Base-by-base conservation (phyloP, 1,140 invertebrate species). In the Oryzaephilus surinamensis region DNA sequence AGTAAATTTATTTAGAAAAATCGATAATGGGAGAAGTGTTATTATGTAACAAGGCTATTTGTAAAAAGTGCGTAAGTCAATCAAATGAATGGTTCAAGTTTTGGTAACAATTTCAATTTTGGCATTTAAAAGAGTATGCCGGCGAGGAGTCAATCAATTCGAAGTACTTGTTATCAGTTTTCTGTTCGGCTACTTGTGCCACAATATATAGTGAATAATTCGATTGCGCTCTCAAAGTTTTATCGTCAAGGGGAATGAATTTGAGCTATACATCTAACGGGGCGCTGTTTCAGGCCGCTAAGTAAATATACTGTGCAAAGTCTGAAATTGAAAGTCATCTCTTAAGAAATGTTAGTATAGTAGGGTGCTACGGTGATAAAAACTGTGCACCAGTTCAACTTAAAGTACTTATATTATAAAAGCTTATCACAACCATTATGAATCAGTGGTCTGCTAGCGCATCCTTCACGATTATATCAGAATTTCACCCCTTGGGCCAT, bases 311-410 rank as follows among this genome's bases (percentile, higher is more conserved):
- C 50, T 55, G 51, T 55, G 48, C 45, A 49, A 51, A 55, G 48
- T 51, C 51, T 49, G 44, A 55, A 55, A 55, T 53, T 53, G 51
- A 55, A 55, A 55, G 51, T 55, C 46, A 53, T 50, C 49, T 50
- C 39, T 43, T 38, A 38, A 38, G 36, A 33, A 40, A 39, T 45
- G 32, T 40, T 45, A 41, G 43, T 44, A 31, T 28, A 41, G 43
- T 20, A 28, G 34, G 40, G 23, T 34, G 27, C 31, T 32, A 13
- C 33, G 32, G 16, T 32, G 43, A 40, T 45, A 40, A 45, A 45
- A 45, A 45, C 32, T 45, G 32, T 21, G 40, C n/a, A 42, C 15
- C 33, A 28, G 32, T 33, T 36, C 18, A 11, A 35, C 10, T 32
- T 35, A 23, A 27, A 36, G 32, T 42, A 42, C 33, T 36, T 36